Evolutionary conservation across 2,888 invertebrate species (phyloP), one percentile per base, ranked within the genome.

Genomic region (Zootermopsis nevadensis): DNA sequence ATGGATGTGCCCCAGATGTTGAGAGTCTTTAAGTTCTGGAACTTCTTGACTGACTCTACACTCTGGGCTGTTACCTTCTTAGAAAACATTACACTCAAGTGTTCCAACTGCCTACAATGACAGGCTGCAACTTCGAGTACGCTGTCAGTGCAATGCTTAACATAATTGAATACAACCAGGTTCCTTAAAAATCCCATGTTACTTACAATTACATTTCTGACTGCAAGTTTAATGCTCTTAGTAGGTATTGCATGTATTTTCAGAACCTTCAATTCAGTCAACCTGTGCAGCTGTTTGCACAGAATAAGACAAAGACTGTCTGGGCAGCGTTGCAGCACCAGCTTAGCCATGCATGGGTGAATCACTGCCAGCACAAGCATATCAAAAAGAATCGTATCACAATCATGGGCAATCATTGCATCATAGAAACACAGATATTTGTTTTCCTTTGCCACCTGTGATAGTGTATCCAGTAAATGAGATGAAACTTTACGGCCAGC

Each of bases 1-100:
- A 69, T 69, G 19, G 33, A 69, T 69, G 69, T 69, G 4, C 69
- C 69, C 69, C 69, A 69, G 7, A 69, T 33, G 27, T 69, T 31
- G 12, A 69, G 22, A 1, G 22, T 22, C 31, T 33, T 69, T 22
- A 69, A 33, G 33, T 69, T 31, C 31, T 33, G 33, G 27, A 69
- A 69, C 27, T 31, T 69, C 7, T 22, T 69, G 33, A 69, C 33
- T 33, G 69, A 30, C 12, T 33, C 19, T 0, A 69, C 33, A 69
- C 69, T 69, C 7, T 69, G 31, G 27, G 15, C 69, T 33, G 69
- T 69, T 22, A 69, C 69, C 22, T 69, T 30, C 22, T 69, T 69
- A 24, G 69, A 69, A 15, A 69, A 69, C 31, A 10, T 69, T 4
- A 69, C 15, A 33, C 22, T 33, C 33, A 69, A 33, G 27, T 69